A percentile compares a stretch with the other conserved stretches of the same genome.
Evolutionary conservation across 2,888 invertebrate species (phyloP).

Genomic region (Machimus rusticus): DNA sequence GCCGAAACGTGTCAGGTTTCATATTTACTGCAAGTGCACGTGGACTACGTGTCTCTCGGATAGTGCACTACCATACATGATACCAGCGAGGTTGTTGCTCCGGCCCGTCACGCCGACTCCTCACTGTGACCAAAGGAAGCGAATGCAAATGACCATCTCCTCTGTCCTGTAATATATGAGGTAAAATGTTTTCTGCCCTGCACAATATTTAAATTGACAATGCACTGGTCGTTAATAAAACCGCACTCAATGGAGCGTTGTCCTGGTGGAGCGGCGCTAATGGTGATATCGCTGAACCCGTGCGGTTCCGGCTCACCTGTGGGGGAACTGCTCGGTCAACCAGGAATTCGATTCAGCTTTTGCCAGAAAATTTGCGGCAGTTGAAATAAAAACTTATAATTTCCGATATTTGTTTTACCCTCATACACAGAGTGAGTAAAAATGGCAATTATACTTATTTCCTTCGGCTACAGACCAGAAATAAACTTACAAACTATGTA

Average conservation of each 20-base stretch:
- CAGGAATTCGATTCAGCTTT: background rate
- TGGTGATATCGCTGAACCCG: background rate
- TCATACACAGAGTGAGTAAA: background rate
- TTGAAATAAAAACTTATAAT: background rate
- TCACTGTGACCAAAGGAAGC: background rate
- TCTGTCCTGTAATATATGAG: background rate
- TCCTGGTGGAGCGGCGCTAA: background rate
- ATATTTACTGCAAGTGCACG: conserved; percentile 32
- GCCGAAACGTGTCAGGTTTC: conserved; percentile 25
- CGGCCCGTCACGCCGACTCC: background rate
- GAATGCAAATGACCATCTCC: background rate
- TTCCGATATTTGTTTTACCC: background rate
- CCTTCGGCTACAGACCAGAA: too few relatives aligned
- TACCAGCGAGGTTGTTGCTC: background rate
- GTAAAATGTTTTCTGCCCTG: background rate
- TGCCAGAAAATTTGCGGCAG: background rate
- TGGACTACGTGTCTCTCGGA: background rate
- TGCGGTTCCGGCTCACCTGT: background rate
- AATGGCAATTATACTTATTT: background rate
- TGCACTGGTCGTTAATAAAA: conserved; percentile 5
- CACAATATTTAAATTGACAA: conserved; percentile 17
- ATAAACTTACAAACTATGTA: too few relatives aligned
- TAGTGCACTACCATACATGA: background rate
- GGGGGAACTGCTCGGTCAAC: background rate
- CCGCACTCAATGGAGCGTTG: background rate